Evolutionary conservation across 2,797 vertebrate genomes (phyloP).

Genomic region (Nannoperca australis): DNA sequence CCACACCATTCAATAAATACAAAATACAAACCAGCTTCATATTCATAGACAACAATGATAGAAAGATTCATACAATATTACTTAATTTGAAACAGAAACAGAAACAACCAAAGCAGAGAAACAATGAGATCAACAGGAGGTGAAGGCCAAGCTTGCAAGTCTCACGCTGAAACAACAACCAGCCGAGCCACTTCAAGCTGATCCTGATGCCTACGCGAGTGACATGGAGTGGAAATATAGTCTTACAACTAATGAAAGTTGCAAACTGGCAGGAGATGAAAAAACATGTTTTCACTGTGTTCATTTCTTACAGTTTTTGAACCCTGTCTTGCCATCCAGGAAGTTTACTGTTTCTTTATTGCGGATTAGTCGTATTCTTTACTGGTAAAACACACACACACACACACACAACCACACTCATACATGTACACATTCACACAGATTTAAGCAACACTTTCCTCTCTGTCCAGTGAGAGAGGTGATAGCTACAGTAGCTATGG

Average conservation of each 20-base stretch:
- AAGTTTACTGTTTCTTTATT: conserved; percentile 43
- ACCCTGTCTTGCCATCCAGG: conserved; percentile 7
- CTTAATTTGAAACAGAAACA: conserved; percentile 65
- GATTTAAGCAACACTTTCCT: conserved; percentile 28
- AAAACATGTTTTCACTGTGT: background rate
- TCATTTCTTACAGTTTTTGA: conserved; percentile 24
- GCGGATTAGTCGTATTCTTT: conserved; percentile 32
- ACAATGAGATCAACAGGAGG: conserved; percentile 45
- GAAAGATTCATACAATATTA: conserved; percentile 66
- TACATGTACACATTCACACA: conserved; percentile 17
- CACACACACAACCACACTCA: conserved; percentile 26
- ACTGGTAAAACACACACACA: conserved; percentile 23
- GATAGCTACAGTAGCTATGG: conserved; percentile 35
- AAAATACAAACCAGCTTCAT: conserved; percentile 84
- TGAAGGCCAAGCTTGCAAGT: conserved; percentile 5
- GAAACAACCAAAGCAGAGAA: conserved; percentile 46
- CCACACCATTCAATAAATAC: conserved; percentile 87
- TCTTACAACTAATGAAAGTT: conserved; percentile 5
- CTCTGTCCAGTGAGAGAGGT: conserved; percentile 28
- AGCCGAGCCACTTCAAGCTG: background rate
- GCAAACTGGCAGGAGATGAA: conserved; percentile 15
- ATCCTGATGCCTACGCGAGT: background rate
- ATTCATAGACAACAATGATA: conserved; percentile 72
- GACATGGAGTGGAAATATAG: conserved; percentile 7
- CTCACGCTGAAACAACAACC: background rate